Percentiles rank a stretch among this genome's conserved stretches.
Evolutionary conservation across 2,797 vertebrate genomes (phyloP).

Genomic region (Acipenser oxyrinchus): DNA sequence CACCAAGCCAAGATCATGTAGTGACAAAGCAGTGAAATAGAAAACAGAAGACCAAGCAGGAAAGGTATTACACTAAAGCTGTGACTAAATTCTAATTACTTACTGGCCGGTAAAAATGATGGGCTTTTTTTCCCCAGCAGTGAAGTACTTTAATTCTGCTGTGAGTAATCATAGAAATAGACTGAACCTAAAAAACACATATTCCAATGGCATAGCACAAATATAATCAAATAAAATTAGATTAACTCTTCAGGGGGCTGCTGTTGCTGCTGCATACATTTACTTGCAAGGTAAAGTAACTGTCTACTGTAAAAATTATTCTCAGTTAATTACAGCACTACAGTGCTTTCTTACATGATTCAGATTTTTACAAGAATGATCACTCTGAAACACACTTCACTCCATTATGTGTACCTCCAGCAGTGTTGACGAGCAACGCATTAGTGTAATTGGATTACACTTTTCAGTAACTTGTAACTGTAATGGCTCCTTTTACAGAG

Average conservation of each 20-base stretch:
- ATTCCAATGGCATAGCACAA: background rate
- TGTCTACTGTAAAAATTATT: too few species aligned
- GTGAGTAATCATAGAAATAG: background rate
- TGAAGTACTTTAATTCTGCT: background rate
- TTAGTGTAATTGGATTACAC: too few species aligned
- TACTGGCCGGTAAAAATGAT: background rate
- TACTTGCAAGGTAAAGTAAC: background rate
- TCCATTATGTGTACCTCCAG: too few species aligned
- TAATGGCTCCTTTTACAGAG: too few species aligned
- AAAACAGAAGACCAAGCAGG: background rate
- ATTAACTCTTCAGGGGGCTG: background rate
- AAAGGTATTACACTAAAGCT: background rate
- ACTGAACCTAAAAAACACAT: background rate
- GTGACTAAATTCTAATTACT: slow-evolving; percentile 1
- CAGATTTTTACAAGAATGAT: too few species aligned
- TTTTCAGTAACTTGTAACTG: too few species aligned
- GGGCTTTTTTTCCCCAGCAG: background rate
- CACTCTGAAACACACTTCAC: too few species aligned
- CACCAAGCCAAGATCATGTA: background rate
- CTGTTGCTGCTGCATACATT: background rate
- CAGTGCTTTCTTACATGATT: too few species aligned
- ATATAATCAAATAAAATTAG: background rate
- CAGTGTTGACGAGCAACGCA: too few species aligned
- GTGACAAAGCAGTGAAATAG: background rate
- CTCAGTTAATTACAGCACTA: too few species aligned